A percentile compares a stretch with the other conserved stretches of the same genome.
Conservation (phyloP, 2,113 vertebrate species). For the Genyomyrus donnyi region DNA sequence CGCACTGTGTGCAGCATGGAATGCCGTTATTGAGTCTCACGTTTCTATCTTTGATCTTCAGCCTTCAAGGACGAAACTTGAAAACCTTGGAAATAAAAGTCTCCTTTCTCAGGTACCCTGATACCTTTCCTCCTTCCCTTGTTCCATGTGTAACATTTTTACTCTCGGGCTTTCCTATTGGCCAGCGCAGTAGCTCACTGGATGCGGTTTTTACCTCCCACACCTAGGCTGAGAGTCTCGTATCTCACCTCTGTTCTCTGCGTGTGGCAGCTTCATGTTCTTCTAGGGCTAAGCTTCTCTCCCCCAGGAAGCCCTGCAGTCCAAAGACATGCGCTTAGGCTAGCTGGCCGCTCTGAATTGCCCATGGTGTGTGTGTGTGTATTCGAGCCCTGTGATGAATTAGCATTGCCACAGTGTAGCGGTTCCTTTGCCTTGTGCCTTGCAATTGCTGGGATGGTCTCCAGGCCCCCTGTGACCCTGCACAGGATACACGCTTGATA, state of each 20-base stretch:
- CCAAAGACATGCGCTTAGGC: not conserved
- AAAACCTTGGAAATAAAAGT: conserved; percentile 53
- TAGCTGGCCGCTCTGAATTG: not conserved
- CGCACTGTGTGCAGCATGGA: not conserved
- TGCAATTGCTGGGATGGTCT: not conserved
- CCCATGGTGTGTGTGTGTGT: not conserved
- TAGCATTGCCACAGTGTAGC: not conserved
- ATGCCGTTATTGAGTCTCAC: not conserved
- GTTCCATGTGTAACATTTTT: not conserved
- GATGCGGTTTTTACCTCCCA: not conserved
- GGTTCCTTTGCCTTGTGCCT: not conserved
- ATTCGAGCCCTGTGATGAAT: not conserved
- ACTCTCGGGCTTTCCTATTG: not conserved
- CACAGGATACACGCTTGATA: not conserved
- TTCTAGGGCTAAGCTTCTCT: not conserved
- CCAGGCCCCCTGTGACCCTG: not conserved
- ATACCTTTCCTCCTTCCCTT: not conserved
- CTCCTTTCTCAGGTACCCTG: conserved; percentile 45
- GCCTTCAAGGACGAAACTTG: conserved; percentile 60
- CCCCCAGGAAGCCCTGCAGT: not conserved
- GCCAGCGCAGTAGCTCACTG: not conserved
- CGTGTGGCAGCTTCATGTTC: not conserved
- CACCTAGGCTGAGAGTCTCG: not conserved
- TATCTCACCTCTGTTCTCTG: not conserved
- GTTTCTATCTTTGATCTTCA: conserved; percentile 26